Evolutionary conservation across 2,113 vertebrate genomes (phyloP), one percentile per base, ranked within the genome.

Genomic region (Rattus norvegicus): DNA sequence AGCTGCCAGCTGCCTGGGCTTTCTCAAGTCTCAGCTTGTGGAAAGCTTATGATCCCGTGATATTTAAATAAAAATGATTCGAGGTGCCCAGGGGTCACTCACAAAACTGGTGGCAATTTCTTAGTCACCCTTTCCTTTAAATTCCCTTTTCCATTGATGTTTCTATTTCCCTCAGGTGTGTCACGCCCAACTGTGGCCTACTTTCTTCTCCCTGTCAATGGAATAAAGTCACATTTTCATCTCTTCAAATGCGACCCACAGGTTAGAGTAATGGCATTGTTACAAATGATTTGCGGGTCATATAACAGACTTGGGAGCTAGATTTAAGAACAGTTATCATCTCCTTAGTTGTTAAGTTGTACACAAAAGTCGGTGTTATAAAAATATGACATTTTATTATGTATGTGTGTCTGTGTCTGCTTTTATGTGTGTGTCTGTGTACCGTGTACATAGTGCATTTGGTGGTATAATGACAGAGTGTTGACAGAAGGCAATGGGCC

Each of bases 31-130:
- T 92, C 80, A 70, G 75, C n/a, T 67, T 77, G n/a, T 76, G 22
- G 49, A 88, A 81, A 81, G 54, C 22, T 88, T 14, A n/a, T 8
- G 56, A 85, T 54, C 39, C 26, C 49, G 67, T 76, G 59, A 85
- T 91, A 80, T 86, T 94, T 80, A 92, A 91, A 54, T 84, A 47
- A 85, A 95, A 91, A 73, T 72, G 88, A 36, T 26, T 90, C 30
- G 12, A 95, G 30, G 47, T 85, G 30, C 85, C 52, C 67, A 19
- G 28, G 7, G 43, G 33, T 72, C 36, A 3, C n/a, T 12, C 6
- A 79, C 12, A 77, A 79, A 93, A 92, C 5, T 61, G 49, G 89
- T 75, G 84, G 28, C 36, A 49, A 75, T 87, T 97, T 96, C 85
- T 95, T n/a, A 11, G 20, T 87, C 79, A 80, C 8, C 3, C 75